These are phyloP conservation scores for Aplysina aerophoba DNA, from an alignment of 37 sponge, comb jelly and placozoan species.

Conservation along the genomic window DNA sequence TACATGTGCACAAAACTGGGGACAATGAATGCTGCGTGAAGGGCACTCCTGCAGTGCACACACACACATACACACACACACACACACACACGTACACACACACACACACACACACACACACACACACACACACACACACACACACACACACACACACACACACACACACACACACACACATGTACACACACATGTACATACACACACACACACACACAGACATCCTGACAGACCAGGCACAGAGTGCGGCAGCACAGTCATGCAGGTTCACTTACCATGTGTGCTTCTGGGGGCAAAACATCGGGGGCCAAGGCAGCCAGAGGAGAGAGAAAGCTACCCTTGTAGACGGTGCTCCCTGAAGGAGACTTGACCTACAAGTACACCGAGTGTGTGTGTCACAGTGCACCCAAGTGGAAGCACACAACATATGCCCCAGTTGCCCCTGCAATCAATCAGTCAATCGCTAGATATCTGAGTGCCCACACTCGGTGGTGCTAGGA, in stretches of 20 bases:
- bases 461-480: too few relatives aligned
- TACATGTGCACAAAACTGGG: too few relatives aligned
- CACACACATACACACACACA: neutral
- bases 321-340: neutral
- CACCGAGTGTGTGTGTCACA: too few relatives aligned
- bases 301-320: neutral
- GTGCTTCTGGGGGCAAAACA: neutral
- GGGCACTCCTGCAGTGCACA: neutral
- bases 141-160: too few relatives aligned
- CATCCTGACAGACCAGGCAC: neutral
- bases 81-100: neutral
- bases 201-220: constrained; percentile 24
- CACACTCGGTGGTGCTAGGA: too few relatives aligned
- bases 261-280: neutral
- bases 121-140: constrained; percentile 28
- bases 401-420: too few relatives aligned
- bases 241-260: neutral
- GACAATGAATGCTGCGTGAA: constrained; percentile 12
- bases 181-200: too few relatives aligned
- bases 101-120: neutral
- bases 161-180: too few relatives aligned
- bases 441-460: too few relatives aligned
- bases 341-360: neutral
- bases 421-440: too few relatives aligned
- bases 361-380: neutral